phyloP scores from a whole-genome alignment of 2,113 vertebrate species.

The Oreochromis spilurus region DNA sequence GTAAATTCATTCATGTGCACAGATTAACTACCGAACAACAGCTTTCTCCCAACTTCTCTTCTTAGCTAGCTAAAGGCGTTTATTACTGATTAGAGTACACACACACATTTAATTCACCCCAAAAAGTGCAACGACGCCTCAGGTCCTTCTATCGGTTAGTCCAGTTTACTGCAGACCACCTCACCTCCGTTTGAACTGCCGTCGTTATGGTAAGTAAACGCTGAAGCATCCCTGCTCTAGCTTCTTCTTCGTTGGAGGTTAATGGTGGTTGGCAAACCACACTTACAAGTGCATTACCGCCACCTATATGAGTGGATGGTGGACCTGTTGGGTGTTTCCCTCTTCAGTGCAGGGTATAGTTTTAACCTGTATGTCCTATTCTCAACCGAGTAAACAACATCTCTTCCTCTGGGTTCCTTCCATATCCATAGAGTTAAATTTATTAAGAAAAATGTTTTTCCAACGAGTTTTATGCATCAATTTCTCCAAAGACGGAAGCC shows the following conservation, averaged over 20 bases:
- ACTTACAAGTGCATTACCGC: background rate
- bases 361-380: background rate
- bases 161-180: background rate
- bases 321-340: background rate
- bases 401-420: background rate
- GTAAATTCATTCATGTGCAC: background rate
- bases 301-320: background rate
- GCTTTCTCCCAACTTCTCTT: background rate
- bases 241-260: background rate
- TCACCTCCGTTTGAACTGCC: background rate
- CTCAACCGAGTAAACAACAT: background rate
- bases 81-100: background rate
- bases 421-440: background rate
- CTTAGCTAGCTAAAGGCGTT: background rate
- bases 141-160: background rate
- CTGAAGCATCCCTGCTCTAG: background rate
- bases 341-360: background rate
- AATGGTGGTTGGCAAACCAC: background rate
- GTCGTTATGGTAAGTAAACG: too few relatives aligned
- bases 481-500: background rate
- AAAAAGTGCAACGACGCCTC: background rate
- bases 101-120: background rate
- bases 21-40: background rate
- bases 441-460: background rate
- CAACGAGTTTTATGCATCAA: background rate